Conservation (phyloP, 2,888 invertebrate genomes). For the Xestia c-nigrum region DNA sequence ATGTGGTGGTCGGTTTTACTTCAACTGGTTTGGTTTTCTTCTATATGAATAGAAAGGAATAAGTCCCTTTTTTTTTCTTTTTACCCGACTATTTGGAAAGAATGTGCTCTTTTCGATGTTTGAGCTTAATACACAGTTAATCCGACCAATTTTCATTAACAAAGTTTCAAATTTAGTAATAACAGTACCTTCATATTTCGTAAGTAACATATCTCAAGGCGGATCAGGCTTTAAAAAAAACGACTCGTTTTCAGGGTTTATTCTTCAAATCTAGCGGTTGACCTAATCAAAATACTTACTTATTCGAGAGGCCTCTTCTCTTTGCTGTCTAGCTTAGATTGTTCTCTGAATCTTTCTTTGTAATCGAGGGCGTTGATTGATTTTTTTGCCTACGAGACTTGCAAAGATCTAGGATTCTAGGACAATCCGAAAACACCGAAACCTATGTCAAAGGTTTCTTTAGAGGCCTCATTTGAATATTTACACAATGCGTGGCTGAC, state of each 20-base stretch:
- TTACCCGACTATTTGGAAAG: too few species aligned
- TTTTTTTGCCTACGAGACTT: neutral
- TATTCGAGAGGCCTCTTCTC: neutral
- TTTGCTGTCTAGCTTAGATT: neutral
- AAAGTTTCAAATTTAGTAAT: neutral
- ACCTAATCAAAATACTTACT: neutral
- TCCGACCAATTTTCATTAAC: neutral
- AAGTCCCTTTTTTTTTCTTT: too few species aligned
- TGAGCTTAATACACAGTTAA: neutral
- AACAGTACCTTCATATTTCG: neutral
- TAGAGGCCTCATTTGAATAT: constrained; percentile 8
- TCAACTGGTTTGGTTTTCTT: neutral
- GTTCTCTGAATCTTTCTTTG: neutral
- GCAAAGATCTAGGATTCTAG: neutral
- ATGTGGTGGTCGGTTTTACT: neutral
- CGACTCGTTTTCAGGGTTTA: neutral
- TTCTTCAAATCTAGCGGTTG: neutral
- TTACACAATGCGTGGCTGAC: neutral
- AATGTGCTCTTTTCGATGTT: too few species aligned
- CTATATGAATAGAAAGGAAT: too few species aligned
- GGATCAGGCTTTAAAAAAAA: neutral
- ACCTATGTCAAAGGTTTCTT: constrained; percentile 19
- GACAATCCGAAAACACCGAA: neutral
- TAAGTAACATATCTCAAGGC: neutral
- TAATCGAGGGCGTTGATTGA: neutral